phyloP scores from a whole-genome alignment of 2,113 vertebrate genomes.

The Alouatta palliata region DNA sequence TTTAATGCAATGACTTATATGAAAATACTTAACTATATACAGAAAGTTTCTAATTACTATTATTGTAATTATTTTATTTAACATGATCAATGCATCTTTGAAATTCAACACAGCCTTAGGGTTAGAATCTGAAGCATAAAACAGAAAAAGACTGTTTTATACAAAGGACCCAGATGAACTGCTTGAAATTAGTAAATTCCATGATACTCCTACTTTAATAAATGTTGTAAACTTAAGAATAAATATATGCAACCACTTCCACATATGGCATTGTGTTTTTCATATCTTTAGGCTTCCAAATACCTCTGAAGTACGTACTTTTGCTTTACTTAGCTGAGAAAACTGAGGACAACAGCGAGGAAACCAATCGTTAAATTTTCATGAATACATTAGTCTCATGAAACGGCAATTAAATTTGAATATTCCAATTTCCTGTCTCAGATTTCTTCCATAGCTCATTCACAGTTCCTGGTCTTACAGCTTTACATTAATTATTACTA shows the following conservation, averaged over 20 bases:
- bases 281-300: neutral
- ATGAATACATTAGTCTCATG: neutral
- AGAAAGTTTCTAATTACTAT: neutral
- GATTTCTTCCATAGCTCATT: neutral
- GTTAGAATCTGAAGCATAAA: neutral
- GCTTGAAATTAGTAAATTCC: neutral
- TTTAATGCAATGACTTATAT: neutral
- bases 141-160: neutral
- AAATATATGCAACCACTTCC: neutral
- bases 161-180: neutral
- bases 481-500: neutral
- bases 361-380: constrained; percentile 33
- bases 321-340: constrained; percentile 8
- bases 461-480: neutral
- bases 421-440: constrained; percentile 10
- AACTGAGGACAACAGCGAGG: neutral
- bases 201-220: neutral
- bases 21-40: neutral
- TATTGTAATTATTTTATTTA: neutral
- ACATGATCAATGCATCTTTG: neutral
- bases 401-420: neutral
- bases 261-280: neutral
- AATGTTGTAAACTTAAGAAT: neutral
- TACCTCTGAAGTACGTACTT: neutral
- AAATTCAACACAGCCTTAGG: neutral